Evolutionary conservation across 2,888 invertebrate genomes (phyloP).

Genomic region (Volucella inflata): DNA sequence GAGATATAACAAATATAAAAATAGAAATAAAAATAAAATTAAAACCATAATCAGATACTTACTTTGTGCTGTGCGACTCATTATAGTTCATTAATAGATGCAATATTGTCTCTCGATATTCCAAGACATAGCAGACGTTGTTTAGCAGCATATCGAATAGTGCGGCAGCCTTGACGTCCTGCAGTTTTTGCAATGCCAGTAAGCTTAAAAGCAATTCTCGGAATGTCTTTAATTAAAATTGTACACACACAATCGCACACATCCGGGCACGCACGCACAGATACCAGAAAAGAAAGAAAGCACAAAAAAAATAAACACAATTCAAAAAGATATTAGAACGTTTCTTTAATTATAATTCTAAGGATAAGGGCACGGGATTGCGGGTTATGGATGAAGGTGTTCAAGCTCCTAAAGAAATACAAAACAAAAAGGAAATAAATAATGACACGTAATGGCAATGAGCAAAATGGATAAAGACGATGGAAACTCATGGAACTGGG

Average conservation of each 20-base stretch:
- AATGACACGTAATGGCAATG: constrained; percentile 62
- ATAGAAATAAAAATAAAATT: neutral
- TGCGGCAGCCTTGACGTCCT: constrained; percentile 88
- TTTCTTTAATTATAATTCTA: constrained; percentile 48
- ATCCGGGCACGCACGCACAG: too few species aligned
- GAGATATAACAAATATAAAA: constrained; percentile 13
- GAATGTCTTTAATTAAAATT: constrained; percentile 86
- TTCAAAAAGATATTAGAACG: constrained; percentile 63
- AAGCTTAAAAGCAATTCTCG: constrained; percentile 93
- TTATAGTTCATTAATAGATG: constrained; percentile 92
- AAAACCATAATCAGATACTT: constrained; percentile 79
- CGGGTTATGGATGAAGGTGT: neutral
- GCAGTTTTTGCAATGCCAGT: constrained; percentile 91
- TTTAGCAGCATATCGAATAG: constrained; percentile 94
- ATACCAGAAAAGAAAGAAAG: too few species aligned
- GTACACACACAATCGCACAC: neutral
- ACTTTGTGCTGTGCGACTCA: constrained; percentile 94
- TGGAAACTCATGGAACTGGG: constrained; percentile 1
- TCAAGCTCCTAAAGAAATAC: neutral
- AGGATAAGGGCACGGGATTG: neutral
- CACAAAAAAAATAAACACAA: constrained; percentile 34
- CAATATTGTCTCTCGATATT: constrained; percentile 95
- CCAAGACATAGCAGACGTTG: constrained; percentile 96
- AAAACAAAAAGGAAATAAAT: constrained; percentile 32
- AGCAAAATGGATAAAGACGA: constrained; percentile 25